Percentiles rank a stretch among this genome's conserved stretches.
These are phyloP conservation scores for Meleagris gallopavo DNA, from an alignment of 2,113 vertebrate species.

Conservation along the genomic window DNA sequence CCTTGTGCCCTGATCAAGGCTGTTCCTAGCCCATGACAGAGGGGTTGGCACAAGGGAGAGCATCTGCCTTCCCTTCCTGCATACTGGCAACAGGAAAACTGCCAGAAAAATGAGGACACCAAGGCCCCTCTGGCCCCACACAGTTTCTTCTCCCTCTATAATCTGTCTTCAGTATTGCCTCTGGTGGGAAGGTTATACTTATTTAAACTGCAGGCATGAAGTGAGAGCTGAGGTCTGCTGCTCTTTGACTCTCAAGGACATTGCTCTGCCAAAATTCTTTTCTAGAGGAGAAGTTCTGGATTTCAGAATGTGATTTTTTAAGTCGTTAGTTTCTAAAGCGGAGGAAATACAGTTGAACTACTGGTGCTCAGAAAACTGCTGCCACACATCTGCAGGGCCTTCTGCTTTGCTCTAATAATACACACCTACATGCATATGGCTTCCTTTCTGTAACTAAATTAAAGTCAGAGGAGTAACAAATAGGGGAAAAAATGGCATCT, in stretches of 20 bases:
- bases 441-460: slow-evolving; percentile 41
- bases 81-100: not conserved
- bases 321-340: not conserved
- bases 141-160: not conserved
- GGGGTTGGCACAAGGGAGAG: not conserved
- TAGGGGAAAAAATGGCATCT: slow-evolving; percentile 7
- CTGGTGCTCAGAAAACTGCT: slow-evolving; percentile 14
- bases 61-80: not conserved
- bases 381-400: slow-evolving; percentile 32
- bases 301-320: not conserved
- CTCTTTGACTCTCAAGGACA: not conserved
- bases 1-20: not conserved
- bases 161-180: not conserved
- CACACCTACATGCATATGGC: slow-evolving; percentile 4
- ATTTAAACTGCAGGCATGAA: not conserved
- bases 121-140: not conserved
- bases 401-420: slow-evolving; percentile 37
- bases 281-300: not conserved
- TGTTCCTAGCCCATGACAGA: not conserved
- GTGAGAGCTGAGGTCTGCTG: not conserved
- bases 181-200: not conserved
- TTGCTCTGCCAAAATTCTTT: not conserved
- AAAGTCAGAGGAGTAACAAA: not conserved
- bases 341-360: not conserved
- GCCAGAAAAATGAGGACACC: accelerated